Evolutionary conservation across 2,113 vertebrate genomes (phyloP).

Genomic region (Sceloporus tristichus): DNA sequence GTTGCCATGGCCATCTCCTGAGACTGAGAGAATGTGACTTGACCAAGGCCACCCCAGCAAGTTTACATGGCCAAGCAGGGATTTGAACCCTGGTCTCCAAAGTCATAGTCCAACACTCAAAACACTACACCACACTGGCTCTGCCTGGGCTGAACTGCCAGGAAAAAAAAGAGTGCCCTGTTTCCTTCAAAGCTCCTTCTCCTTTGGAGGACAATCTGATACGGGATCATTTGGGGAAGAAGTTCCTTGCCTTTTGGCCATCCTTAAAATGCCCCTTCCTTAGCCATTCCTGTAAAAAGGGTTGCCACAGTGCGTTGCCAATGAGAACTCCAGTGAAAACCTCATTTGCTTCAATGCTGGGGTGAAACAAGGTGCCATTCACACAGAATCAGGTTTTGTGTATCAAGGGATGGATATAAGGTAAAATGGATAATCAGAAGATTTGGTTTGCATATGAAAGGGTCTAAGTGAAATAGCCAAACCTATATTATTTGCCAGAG

Average conservation of each 20-base stretch:
- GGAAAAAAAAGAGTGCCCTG: neutral
- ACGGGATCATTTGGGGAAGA: neutral
- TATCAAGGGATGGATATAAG: too few relatives aligned
- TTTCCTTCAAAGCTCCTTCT: neutral
- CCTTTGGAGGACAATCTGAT: neutral
- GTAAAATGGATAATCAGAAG: neutral
- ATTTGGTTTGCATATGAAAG: neutral
- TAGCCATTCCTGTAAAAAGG: neutral
- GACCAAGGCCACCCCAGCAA: too few relatives aligned
- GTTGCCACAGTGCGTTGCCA: neutral
- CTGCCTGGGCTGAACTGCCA: neutral
- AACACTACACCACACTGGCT: too few relatives aligned
- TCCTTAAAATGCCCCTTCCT: constrained; percentile 7
- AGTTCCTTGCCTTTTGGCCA: neutral
- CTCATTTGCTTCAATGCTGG: neutral
- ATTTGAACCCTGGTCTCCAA: too few relatives aligned
- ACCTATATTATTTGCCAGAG: neutral
- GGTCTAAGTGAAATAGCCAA: neutral
- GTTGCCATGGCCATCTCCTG: too few relatives aligned
- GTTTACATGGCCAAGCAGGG: too few relatives aligned
- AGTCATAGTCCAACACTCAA: too few relatives aligned
- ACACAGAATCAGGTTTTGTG: neutral
- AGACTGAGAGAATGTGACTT: too few relatives aligned
- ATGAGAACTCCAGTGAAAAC: neutral
- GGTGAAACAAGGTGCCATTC: neutral